Evolutionary conservation across 2,888 invertebrate species (phyloP).

Genomic region (Orthosia cruda): DNA sequence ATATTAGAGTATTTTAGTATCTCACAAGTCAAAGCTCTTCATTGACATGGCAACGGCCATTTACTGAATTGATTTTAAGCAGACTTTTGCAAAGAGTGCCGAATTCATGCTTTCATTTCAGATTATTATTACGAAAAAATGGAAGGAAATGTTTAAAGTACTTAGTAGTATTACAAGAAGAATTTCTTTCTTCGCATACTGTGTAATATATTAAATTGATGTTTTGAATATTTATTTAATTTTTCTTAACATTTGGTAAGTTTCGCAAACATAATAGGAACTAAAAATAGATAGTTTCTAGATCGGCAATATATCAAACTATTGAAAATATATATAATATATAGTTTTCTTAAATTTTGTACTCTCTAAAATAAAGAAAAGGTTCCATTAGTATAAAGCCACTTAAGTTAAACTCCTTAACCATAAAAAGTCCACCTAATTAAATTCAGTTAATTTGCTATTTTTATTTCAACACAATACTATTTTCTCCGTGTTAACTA

Average conservation of each 20-base stretch:
- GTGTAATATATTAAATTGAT: constrained; percentile 13
- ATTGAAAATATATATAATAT: no score
- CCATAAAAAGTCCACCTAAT: neutral
- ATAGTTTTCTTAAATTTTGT: no score
- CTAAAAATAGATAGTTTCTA: neutral
- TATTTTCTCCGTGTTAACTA: neutral
- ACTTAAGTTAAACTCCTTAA: no score
- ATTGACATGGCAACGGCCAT: constrained; percentile 47
- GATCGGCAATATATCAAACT: no score
- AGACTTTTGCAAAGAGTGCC: constrained; percentile 18
- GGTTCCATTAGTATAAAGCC: no score
- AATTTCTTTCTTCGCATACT: constrained; percentile 8
- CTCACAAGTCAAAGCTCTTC: constrained; percentile 23
- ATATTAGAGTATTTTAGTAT: constrained; percentile 50
- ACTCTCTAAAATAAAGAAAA: no score
- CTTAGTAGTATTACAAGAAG: constrained; percentile 15
- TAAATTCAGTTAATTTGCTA: neutral
- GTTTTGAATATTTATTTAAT: neutral
- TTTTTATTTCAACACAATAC: neutral
- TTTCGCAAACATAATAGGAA: neutral
- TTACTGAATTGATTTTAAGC: constrained; percentile 58
- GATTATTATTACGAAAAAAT: constrained; percentile 17
- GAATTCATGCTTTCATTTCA: constrained; percentile 39
- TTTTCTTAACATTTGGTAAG: neutral
- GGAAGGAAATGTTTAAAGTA: constrained; percentile 20